Evolutionary conservation across 2,888 invertebrate genomes (phyloP), one percentile per base, ranked within the genome.

Genomic region (Tupiocoris notatus): DNA sequence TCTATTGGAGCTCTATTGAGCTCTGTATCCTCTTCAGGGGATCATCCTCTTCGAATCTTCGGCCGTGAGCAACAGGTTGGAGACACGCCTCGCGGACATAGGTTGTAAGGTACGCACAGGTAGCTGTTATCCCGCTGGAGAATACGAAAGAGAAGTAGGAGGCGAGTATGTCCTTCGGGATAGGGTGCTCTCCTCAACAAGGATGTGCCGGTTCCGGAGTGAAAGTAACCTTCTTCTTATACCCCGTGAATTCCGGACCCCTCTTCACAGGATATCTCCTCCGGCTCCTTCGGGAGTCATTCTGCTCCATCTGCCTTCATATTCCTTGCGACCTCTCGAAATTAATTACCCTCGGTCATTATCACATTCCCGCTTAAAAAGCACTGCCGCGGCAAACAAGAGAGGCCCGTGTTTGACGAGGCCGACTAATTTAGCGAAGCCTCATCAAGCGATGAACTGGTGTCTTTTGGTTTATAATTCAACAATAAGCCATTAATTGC

Each of bases 201-300:
- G 73, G 73, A 73, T 73, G 73, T 73, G 73, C 73, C 54, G 73
- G 73, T 73, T 73, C 73, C 73, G 73, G 73, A 73, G 73, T 73
- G 73, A 73, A 73, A 73, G 73, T 73, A 73, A 73, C 73, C 73
- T 73, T 73, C 73, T 73, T 73, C 39, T 39, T 39, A 3, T 61
- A 39, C 73, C 25, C 21, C 20, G 61, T 58, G 54, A 62, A 73
- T 73, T 73, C 73, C 73, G 73, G 58, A 16, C 73, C 73, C 73
- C 67, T 56, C 57, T 22, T 67, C 66, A 67, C 39, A 12, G 39
- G 39, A 39, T 39, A 39, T 39, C 39, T 39, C 39, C n/a, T 3
- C 39, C 3, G 39, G 39, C 39, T 39, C 39, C 39, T 39, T 39
- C 39, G 3, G 12, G 6, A 39, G 39, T 39, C 39, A 39, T 39